phyloP scores from a whole-genome alignment of 2,113 vertebrate genomes.

The Lepidothrix coronata region DNA sequence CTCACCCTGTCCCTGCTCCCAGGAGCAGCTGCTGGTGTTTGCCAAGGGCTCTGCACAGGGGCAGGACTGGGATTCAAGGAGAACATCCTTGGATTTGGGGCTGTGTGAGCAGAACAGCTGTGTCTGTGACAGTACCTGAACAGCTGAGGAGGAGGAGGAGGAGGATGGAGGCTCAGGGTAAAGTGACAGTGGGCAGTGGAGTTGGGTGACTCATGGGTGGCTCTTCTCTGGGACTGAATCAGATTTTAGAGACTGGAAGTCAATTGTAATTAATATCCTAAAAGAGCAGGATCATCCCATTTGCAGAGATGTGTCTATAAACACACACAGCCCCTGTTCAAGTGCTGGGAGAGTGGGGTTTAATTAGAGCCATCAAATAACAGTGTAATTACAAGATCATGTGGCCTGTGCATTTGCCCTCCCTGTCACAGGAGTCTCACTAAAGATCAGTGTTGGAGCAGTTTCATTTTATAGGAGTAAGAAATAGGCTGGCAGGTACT shows the following conservation, averaged over 20 bases:
- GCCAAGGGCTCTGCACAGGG: neutral
- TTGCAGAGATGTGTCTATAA: fast-evolving
- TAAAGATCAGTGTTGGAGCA: neutral
- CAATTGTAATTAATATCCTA: neutral
- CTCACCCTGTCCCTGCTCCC: neutral
- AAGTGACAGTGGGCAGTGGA: neutral
- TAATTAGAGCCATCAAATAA: neutral
- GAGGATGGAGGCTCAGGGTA: neutral
- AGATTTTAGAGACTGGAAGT: neutral
- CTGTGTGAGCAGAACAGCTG: no score
- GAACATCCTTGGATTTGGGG: neutral
- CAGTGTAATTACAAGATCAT: neutral
- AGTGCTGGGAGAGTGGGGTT: neutral
- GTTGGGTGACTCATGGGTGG: neutral
- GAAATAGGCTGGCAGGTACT: neutral
- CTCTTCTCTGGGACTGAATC: neutral
- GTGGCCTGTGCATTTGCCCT: neutral
- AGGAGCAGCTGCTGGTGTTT: neutral
- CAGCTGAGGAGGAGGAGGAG: neutral
- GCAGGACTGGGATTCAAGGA: neutral
- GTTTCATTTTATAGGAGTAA: neutral
- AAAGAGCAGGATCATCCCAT: neutral
- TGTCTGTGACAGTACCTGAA: no score
- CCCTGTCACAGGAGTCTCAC: neutral
- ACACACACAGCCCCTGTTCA: neutral